A percentile compares a stretch with the other conserved stretches of the same genome.
These are phyloP conservation scores for Sebastes hubbsi DNA, from an alignment of 2,797 vertebrate species.

Conservation along the genomic window DNA sequence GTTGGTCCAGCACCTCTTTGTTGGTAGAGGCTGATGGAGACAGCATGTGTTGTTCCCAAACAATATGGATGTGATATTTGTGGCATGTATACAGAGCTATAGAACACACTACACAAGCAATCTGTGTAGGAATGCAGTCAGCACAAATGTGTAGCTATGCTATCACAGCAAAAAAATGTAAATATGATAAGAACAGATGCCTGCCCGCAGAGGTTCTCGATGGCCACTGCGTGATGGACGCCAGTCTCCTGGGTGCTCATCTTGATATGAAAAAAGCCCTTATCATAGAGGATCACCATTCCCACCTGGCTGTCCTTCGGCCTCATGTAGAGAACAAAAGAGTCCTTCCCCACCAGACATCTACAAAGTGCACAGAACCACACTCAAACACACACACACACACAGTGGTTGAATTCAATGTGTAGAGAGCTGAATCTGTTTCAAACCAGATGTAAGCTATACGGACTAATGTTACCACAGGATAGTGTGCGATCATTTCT, in stretches of 20 bases:
- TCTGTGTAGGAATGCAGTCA: conserved; percentile 33
- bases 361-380: conserved; percentile 44
- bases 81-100: neutral
- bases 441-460: conserved; percentile 8
- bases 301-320: conserved; percentile 70
- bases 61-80: conserved; percentile 21
- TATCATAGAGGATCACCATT: conserved; percentile 77
- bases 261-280: conserved; percentile 76
- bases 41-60: conserved; percentile 2
- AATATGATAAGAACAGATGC: conserved; percentile 49
- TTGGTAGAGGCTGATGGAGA: neutral
- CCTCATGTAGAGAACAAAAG: conserved; percentile 81
- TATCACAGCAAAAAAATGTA: conserved; percentile 59
- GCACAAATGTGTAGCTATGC: conserved; percentile 39
- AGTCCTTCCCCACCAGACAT: conserved; percentile 71
- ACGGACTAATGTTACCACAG: neutral
- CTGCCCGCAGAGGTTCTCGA: conserved; percentile 73
- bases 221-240: conserved; percentile 59
- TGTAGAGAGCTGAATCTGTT: conserved; percentile 10
- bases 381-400: neutral
- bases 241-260: conserved; percentile 69
- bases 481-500: neutral
- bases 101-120: conserved; percentile 1
- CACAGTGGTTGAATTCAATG: neutral
- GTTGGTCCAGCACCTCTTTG: neutral